phyloP scores from a whole-genome alignment of 2,797 vertebrate species.

The Poeciliopsis turneri region DNA sequence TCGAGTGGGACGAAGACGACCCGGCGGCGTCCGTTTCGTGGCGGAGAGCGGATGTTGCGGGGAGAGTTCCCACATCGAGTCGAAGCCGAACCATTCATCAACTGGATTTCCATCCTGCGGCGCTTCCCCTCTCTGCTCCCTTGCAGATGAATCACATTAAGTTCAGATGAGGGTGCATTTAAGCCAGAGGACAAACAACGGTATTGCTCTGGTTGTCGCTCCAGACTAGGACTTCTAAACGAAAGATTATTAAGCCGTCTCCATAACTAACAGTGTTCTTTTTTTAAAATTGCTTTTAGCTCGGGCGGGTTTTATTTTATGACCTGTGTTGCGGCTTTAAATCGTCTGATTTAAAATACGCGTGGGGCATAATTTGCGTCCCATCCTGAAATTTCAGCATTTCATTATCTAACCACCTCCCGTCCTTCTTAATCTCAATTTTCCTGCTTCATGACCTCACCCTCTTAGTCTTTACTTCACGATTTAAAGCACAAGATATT shows the following conservation, averaged over 20 bases:
- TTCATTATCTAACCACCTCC: slow-evolving; percentile 33
- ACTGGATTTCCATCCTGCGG: slow-evolving; percentile 12
- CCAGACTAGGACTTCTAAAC: background rate
- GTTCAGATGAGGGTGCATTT: slow-evolving; percentile 3
- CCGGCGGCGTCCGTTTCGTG: slow-evolving; percentile 38
- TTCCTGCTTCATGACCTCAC: slow-evolving; percentile 29
- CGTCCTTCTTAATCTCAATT: slow-evolving; percentile 29
- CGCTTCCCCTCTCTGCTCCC: slow-evolving; percentile 24
- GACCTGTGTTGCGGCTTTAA: slow-evolving; percentile 5
- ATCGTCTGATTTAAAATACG: background rate
- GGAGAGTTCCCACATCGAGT: slow-evolving; percentile 50
- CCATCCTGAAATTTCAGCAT: slow-evolving; percentile 9
- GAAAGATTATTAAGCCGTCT: background rate
- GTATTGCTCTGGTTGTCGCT: background rate
- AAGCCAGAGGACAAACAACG: background rate
- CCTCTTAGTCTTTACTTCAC: slow-evolving; percentile 13
- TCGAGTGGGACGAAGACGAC: slow-evolving; percentile 38
- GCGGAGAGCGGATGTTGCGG: slow-evolving; percentile 53
- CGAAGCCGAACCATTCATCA: slow-evolving; percentile 54
- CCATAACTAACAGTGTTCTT: background rate
- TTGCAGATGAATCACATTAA: slow-evolving; percentile 37
- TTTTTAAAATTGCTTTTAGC: background rate
- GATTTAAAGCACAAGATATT: slow-evolving; percentile 17
- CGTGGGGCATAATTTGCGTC: background rate
- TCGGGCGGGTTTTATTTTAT: background rate